phyloP scores from a whole-genome alignment of 2,797 vertebrate genomes.

The Clangula hyemalis region DNA sequence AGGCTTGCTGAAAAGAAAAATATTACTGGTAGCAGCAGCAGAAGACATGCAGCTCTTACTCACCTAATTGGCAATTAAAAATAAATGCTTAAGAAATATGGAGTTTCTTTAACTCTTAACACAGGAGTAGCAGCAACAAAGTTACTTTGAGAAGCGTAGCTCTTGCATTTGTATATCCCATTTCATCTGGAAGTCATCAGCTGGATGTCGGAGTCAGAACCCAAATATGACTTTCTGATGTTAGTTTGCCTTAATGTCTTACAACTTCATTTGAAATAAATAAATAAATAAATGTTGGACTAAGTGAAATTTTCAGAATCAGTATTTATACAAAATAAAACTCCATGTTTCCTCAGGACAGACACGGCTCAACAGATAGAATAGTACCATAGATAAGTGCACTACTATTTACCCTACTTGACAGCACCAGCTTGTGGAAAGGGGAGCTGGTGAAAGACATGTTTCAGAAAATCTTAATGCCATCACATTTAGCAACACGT shows the following conservation, averaged over 20 bases:
- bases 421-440: neutral
- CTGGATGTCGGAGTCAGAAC: neutral
- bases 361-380: neutral
- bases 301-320: neutral
- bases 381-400: neutral
- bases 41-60: neutral
- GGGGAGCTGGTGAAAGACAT: neutral
- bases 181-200: neutral
- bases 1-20: neutral
- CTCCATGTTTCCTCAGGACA: neutral
- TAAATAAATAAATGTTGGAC: neutral
- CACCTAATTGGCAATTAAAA: neutral
- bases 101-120: neutral
- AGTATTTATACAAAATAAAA: neutral
- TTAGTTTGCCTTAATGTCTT: neutral
- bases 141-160: neutral
- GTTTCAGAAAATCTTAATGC: neutral
- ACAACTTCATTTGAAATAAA: neutral
- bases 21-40: neutral
- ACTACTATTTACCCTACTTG: neutral
- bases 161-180: neutral
- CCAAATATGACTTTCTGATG: neutral
- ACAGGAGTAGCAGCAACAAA: neutral
- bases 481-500: neutral
- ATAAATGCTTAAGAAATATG: neutral